Evolutionary conservation across 2,888 invertebrate species (phyloP).

Genomic region (Agrotis puta): DNA sequence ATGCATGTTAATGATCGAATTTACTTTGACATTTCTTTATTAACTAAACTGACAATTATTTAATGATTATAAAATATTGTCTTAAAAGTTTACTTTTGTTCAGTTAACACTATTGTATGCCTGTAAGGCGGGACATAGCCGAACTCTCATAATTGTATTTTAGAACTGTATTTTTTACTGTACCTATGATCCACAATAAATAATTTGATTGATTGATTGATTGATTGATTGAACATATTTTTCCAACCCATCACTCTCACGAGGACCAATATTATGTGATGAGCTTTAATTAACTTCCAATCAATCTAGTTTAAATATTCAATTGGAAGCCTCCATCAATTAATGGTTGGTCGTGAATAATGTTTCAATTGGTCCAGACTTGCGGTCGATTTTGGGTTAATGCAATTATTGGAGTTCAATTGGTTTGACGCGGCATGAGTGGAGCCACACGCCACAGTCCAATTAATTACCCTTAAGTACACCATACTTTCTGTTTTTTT

Average conservation of each 20-base stretch:
- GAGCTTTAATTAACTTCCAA: conserved; percentile 23
- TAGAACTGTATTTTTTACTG: too few species aligned
- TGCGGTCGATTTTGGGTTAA: conserved; percentile 72
- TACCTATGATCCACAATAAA: too few species aligned
- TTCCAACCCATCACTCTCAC: conserved; percentile 1
- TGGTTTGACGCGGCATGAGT: conserved; percentile 69
- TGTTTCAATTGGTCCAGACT: conserved; percentile 69
- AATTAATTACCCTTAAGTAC: conserved; percentile 67
- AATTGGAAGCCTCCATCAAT: conserved; percentile 57
- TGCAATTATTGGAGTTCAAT: conserved; percentile 79
- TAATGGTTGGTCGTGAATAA: conserved; percentile 58
- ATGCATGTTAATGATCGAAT: too few species aligned
- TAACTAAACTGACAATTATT: too few species aligned
- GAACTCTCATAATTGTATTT: too few species aligned
- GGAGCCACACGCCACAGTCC: conserved; percentile 64
- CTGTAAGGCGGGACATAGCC: too few species aligned
- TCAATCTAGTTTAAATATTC: conserved; percentile 61
- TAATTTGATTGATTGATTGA: too few species aligned
- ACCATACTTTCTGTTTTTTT: conserved; percentile 20
- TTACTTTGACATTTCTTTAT: too few species aligned
- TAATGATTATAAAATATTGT: too few species aligned
- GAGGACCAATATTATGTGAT: conserved; percentile 6
- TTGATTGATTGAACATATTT: too few species aligned
- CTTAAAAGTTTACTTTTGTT: too few species aligned
- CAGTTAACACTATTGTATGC: too few species aligned